These are phyloP conservation scores for Xestobium rufovillosum DNA, from an alignment of 2,888 invertebrate species.

Conservation along the genomic window DNA sequence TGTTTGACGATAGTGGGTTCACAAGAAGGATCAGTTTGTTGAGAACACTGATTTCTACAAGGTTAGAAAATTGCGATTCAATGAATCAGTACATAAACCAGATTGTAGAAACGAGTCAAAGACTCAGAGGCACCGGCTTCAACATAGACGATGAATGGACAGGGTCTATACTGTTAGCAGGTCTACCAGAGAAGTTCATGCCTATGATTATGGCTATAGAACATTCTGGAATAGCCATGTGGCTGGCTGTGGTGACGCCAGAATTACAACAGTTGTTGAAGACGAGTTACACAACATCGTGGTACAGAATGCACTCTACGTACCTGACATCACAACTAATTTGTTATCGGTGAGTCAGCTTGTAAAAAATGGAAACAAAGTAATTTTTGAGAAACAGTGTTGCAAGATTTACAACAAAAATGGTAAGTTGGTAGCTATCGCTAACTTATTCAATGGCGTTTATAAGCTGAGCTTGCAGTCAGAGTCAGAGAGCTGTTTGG, in stretches of 20 bases:
- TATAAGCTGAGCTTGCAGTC: too few species aligned
- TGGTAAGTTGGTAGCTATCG: too few species aligned
- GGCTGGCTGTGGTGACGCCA: too few species aligned
- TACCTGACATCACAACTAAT: background rate
- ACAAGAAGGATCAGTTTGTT: slow-evolving; percentile 27
- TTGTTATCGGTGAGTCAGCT: slow-evolving; percentile 5
- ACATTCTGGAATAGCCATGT: slow-evolving; percentile 24
- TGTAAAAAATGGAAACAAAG: slow-evolving; percentile 5
- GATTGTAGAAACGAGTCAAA: slow-evolving; percentile 26
- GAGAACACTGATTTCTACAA: slow-evolving; percentile 23
- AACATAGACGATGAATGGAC: slow-evolving; percentile 27
- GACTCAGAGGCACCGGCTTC: slow-evolving; percentile 27
- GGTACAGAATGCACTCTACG: background rate
- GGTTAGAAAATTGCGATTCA: slow-evolving; percentile 26
- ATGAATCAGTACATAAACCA: slow-evolving; percentile 29
- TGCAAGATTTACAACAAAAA: background rate
- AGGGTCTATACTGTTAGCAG: slow-evolving; percentile 28
- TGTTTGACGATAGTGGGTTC: slow-evolving; percentile 28
- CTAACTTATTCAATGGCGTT: too few species aligned
- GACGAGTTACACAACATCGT: background rate
- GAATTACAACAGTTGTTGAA: background rate
- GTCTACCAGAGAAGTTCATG: slow-evolving; percentile 22
- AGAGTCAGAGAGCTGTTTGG: too few species aligned
- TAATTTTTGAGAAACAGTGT: slow-evolving; percentile 4
- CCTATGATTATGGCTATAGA: slow-evolving; percentile 28